Evolutionary conservation across 2,797 vertebrate genomes (phyloP), one percentile per base, ranked within the genome.

Genomic region (Pteropus rufus): DNA sequence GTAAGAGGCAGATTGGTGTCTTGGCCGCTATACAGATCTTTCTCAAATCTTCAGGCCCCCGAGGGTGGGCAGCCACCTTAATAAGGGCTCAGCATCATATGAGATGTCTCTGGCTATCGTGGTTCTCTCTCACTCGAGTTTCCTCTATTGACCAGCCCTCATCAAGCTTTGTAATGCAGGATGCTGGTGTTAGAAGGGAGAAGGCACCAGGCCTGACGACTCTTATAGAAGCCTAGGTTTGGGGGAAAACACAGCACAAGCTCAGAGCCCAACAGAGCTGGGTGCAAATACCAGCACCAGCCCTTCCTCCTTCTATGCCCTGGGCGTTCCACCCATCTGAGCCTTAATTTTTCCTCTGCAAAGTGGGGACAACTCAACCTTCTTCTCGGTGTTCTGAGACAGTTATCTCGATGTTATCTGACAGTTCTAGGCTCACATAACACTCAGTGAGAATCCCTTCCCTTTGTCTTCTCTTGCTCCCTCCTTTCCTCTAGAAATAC

Each of bases 271-370:
- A n/a, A 34, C 15, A 46, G 31, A 87, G 18, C 56, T 54, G 9
- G 34, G 2, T 88, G 4, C 64, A 81, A 39, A 72, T 67, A 19
- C 54, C 21, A n/a, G 21, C 5, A 0, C 41, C 62, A 6, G 2
- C 2, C 5, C 36, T 34, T 80, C 67, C 29, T 52, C 64, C 11
- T 19, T 34, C n/a, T 26, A 0, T 6, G 23, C 3, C 11, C 60
- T 46, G 26, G 18, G 16, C 0, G 0, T 24, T 82, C 79, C 64
- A 31, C 18, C 44, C 41, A 7, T 52, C 77, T 94, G 60, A 56
- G 16, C 23, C 29, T 84, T 39, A 34, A 10, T 81, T 31, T 46
- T 44, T 95, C 12, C 34, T 93, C 84, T 64, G 36, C 80, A 73
- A 80, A 79, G 19, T 4, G 52, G 31, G 24, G 9, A 39, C 34